Conservation (phyloP, 2,888 invertebrate species). For the Parnassius glacialis region DNA sequence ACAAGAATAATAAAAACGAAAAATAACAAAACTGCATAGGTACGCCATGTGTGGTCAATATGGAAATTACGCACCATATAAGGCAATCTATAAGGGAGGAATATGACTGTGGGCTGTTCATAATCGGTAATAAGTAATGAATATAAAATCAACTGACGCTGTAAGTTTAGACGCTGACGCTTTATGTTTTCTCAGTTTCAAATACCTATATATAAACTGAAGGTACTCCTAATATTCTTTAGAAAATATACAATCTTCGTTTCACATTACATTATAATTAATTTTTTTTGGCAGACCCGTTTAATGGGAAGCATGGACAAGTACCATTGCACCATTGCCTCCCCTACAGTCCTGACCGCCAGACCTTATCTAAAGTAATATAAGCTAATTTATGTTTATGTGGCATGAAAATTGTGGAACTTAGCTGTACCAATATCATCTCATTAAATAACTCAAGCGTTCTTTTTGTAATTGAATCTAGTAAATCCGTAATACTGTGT, state of each 20-base stretch:
- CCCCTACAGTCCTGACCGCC: constrained; percentile 43
- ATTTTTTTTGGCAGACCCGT: constrained; percentile 23
- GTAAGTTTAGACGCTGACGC: too few species aligned
- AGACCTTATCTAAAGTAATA: constrained; percentile 79
- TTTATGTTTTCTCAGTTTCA: too few species aligned
- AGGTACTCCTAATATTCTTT: constrained; percentile 39
- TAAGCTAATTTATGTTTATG: constrained; percentile 76
- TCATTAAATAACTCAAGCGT: constrained; percentile 17
- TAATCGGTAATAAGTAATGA: too few species aligned
- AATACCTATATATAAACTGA: too few species aligned
- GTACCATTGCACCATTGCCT: constrained; percentile 11
- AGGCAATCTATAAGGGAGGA: too few species aligned
- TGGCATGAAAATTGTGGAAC: constrained; percentile 75
- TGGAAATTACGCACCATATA: too few species aligned
- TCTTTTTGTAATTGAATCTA: constrained; percentile 24
- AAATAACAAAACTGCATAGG: too few species aligned
- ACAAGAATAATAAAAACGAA: too few species aligned
- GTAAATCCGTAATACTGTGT: constrained; percentile 33
- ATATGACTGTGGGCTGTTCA: too few species aligned
- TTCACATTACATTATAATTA: constrained; percentile 35
- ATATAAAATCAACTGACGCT: too few species aligned
- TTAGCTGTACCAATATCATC: constrained; percentile 56
- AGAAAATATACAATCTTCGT: constrained; percentile 61
- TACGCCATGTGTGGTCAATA: too few species aligned
- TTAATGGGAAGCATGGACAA: constrained; percentile 1